Evolutionary conservation across 2,888 invertebrate genomes (phyloP).

Genomic region (Temnothorax unifasciatus): DNA sequence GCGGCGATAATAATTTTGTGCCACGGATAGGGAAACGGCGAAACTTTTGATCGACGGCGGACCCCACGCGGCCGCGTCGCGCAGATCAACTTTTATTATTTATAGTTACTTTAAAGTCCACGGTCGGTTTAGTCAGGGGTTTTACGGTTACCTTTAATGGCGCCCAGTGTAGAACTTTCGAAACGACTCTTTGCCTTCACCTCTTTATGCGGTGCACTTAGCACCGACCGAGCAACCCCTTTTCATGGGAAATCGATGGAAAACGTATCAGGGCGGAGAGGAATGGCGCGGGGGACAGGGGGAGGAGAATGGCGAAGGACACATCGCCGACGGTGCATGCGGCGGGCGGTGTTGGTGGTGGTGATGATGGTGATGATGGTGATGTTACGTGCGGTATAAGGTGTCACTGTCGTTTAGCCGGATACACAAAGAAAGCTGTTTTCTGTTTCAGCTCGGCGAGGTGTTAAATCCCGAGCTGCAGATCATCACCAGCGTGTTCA

Average conservation of each 20-base stretch:
- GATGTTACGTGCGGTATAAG: conserved; percentile 7
- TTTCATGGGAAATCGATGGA: conserved; percentile 82
- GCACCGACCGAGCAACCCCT: conserved; percentile 76
- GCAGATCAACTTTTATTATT: conserved; percentile 75
- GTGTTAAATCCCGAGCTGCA: conserved; percentile 94
- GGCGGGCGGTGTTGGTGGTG: background rate
- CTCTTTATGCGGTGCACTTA: conserved; percentile 81
- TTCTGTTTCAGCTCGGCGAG: conserved; percentile 92
- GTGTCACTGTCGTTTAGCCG: conserved; percentile 38
- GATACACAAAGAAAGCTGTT: conserved; percentile 48
- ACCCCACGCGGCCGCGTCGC: conserved; percentile 23
- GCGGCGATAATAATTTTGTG: conserved; percentile 42
- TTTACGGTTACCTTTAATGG: conserved; percentile 81
- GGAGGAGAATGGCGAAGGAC: conserved; percentile 35
- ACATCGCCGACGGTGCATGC: conserved; percentile 14
- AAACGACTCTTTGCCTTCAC: conserved; percentile 79
- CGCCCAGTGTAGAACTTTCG: conserved; percentile 78
- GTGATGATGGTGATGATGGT: no score
- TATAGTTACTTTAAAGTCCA: conserved; percentile 72
- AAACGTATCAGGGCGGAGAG: conserved; percentile 79
- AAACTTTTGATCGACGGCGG: conserved; percentile 67
- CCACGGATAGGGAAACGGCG: conserved; percentile 31
- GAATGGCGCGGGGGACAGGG: conserved; percentile 31
- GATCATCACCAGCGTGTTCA: conserved; percentile 95
- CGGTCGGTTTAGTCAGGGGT: conserved; percentile 73